phyloP scores from a whole-genome alignment of 2,888 invertebrate species.

The Eupsilia transversa region DNA sequence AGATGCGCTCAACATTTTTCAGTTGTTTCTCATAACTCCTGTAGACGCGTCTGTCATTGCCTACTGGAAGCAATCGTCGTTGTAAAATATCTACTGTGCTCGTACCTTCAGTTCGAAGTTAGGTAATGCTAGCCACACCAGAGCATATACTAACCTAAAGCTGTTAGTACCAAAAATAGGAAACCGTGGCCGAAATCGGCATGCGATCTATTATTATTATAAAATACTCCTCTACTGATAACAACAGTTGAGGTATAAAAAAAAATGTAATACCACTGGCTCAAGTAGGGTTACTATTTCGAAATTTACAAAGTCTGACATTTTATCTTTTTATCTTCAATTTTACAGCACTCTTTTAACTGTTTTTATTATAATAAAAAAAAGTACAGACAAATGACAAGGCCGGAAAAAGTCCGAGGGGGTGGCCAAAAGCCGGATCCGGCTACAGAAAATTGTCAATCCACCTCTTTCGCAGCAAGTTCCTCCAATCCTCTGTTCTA shows the following conservation, averaged over 20 bases:
- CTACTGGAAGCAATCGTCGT: background rate
- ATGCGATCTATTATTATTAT: too few relatives aligned
- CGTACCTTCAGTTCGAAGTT: too few relatives aligned
- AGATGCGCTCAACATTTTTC: slow-evolving; percentile 22
- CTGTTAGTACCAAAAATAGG: too few relatives aligned
- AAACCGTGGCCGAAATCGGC: too few relatives aligned
- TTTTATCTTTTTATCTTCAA: background rate
- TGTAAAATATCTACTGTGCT: background rate
- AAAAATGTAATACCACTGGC: background rate
- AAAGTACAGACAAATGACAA: background rate
- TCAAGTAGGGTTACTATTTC: background rate
- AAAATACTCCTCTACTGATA: background rate
- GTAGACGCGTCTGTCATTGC: background rate
- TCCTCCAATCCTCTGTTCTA: slow-evolving; percentile 24
- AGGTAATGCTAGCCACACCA: too few relatives aligned
- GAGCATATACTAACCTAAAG: too few relatives aligned
- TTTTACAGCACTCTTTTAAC: background rate
- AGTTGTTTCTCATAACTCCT: background rate
- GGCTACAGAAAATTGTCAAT: background rate
- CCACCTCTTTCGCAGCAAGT: background rate
- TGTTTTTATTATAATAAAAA: background rate
- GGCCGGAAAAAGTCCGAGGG: background rate
- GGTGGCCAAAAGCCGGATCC: too few relatives aligned
- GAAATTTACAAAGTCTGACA: background rate
- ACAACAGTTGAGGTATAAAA: background rate